Evolutionary conservation across 1,140 invertebrate species (phyloP), one percentile per base, ranked within the genome.

Genomic region (Spodoptera frugiperda): DNA sequence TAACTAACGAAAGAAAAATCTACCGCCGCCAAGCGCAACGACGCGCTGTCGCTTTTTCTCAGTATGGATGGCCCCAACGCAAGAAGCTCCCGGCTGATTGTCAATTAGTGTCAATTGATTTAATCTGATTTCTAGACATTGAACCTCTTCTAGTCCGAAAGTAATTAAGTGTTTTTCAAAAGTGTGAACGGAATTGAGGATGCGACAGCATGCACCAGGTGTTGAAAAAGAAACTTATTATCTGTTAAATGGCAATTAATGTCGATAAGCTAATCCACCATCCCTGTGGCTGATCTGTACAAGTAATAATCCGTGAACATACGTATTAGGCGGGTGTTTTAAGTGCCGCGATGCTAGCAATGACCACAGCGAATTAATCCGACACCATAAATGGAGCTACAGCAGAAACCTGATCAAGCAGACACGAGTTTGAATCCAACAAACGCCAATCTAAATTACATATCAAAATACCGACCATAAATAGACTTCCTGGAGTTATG

Each of bases 1-100:
- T 77, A 67, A 86, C 83, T 78, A 91, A 91, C 87, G 89, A 92
- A 92, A 91, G 87, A 92, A 93, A 93, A 92, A 91, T 91, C 87
- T 86, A 84, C 87, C 86, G 84, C 71, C 71, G 78, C 76, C 59
- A 61, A 61, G 75, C 65, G 55, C 57, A 78, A 49, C 33, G 33
- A 9, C 63, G 57, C 68, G 21, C 63, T 54, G 19, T 68, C 54
- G 61, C 59, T 65, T 71, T 75, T 74, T 77, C 65, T 49, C 2
- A 19, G 21, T 61, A 72, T 57, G 33, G n/a, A 72, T 57, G 17
- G n/a, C 39, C 11, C 8, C 33, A 39, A 15, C 6, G 14, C 21
- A 46, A 61, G 17, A 21, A 76, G 12, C 39, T 57, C 51, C 49
- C 33, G 19, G 46, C 21, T 68, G 53, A 72, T 72, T 71, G 67